Percentiles rank a stretch among this genome's conserved stretches.
These are phyloP conservation scores for Nycticryphes semicollaris DNA, from an alignment of 2,113 vertebrate genomes.

Conservation along the genomic window DNA sequence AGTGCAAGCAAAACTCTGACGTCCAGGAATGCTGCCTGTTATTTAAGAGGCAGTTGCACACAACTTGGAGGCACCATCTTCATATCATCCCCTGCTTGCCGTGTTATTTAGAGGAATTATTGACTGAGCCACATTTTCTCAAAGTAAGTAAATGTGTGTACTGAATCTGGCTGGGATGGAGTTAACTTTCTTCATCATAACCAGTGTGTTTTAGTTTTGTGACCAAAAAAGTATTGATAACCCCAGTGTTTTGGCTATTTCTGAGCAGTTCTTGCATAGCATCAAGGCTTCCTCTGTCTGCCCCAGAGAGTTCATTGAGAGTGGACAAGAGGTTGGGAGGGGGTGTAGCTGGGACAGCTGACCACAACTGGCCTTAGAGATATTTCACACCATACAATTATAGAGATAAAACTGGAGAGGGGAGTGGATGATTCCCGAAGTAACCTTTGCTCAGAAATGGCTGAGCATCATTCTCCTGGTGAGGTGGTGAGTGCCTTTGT, in stretches of 20 bases:
- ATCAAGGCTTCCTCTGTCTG: neutral
- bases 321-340: neutral
- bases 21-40: neutral
- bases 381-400: neutral
- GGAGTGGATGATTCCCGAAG: neutral
- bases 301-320: neutral
- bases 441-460: neutral
- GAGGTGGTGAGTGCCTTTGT: neutral
- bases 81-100: neutral
- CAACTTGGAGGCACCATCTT: neutral
- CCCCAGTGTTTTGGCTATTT: neutral
- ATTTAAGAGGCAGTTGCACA: neutral
- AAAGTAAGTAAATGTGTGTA: neutral
- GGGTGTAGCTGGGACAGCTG: rapidly evolving
- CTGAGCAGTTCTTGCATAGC: neutral
- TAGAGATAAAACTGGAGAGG: neutral
- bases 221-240: neutral
- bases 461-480: neutral
- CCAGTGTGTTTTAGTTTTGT: neutral
- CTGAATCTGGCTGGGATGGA: neutral
- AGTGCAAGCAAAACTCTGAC: neutral
- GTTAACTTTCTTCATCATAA: neutral
- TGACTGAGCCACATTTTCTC: neutral
- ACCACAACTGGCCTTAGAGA: neutral
- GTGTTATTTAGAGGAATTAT: neutral